These are phyloP conservation scores for Cryptosula pallasiana DNA, from an alignment of 2,888 invertebrate genomes.

Conservation along the genomic window DNA sequence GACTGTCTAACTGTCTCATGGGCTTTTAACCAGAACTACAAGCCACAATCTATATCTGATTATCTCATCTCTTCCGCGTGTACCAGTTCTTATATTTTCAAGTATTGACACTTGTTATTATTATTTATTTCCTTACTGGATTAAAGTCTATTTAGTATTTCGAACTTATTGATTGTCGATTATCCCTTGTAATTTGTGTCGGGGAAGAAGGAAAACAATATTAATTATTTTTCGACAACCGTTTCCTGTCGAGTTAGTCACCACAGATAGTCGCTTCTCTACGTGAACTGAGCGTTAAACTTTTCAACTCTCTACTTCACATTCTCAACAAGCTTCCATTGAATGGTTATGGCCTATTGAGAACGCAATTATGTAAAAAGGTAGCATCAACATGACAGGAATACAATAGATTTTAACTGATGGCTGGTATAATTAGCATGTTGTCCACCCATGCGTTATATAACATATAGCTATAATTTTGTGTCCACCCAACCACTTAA, in stretches of 20 bases:
- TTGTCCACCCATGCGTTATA: slow-evolving; percentile 2
- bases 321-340: not conserved
- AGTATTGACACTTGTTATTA: no score
- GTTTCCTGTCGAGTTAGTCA: not conserved
- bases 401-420: slow-evolving; percentile 15
- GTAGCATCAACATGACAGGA: not conserved
- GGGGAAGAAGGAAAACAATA: no score
- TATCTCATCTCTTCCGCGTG: no score
- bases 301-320: no score
- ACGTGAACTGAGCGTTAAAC: no score
- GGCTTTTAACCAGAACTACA: no score
- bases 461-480: not conserved
- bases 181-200: not conserved
- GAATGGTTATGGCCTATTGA: not conserved
- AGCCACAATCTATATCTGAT: no score
- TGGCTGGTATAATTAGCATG: not conserved
- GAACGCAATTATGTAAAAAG: slow-evolving; percentile 15
- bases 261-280: no score
- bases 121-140: not conserved
- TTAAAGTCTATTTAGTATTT: not conserved
- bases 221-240: no score
- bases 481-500: not conserved
- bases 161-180: not conserved
- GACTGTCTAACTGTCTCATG: no score
- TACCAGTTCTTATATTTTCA: no score